phyloP scores from a whole-genome alignment of 2,113 vertebrate genomes.

The Ameiurus melas region DNA sequence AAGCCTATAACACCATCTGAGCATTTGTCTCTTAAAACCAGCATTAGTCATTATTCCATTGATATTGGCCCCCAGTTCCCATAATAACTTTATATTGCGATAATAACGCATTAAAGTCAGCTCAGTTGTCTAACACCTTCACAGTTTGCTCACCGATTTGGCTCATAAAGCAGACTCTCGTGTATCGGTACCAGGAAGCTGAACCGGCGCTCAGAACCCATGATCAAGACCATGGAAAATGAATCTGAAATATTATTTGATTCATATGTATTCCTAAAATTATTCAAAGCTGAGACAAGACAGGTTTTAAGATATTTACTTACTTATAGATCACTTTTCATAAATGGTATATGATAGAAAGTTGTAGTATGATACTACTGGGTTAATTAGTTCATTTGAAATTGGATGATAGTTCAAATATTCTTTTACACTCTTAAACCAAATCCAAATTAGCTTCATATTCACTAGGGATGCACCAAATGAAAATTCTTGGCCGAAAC shows the following conservation, averaged over 20 bases:
- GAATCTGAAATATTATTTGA: background rate
- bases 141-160: background rate
- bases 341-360: background rate
- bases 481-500: no score
- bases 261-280: background rate
- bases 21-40: slow-evolving; percentile 14
- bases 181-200: background rate
- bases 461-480: no score
- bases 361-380: background rate
- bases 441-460: background rate
- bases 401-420: no score
- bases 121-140: background rate
- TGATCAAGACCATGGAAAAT: background rate
- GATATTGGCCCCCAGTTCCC: background rate
- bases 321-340: background rate
- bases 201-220: background rate
- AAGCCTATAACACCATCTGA: slow-evolving; percentile 38
- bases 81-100: background rate
- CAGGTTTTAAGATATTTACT: background rate
- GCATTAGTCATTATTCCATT: background rate
- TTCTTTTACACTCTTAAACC: background rate
- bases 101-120: background rate
- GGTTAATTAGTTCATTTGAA: no score
- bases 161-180: background rate
- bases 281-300: background rate